phyloP scores from a whole-genome alignment of 2,113 vertebrate species.

The Oreochromis tanganicae region DNA sequence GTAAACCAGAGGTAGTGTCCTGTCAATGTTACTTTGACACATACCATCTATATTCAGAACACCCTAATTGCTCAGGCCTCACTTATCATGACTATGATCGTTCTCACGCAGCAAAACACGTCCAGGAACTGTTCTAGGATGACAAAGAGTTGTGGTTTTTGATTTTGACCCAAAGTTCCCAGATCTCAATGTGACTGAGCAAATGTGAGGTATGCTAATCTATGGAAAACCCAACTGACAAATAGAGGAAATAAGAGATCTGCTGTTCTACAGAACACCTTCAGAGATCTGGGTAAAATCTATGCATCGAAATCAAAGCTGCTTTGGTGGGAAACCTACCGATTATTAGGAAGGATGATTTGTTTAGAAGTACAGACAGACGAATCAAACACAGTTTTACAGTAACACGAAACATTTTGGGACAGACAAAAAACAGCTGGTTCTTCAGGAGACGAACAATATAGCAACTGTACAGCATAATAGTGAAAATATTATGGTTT shows the following conservation, averaged over 20 bases:
- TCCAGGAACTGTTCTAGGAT: neutral
- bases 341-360: neutral
- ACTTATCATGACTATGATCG: neutral
- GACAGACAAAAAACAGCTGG: neutral
- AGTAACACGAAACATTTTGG: neutral
- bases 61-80: neutral
- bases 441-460: neutral
- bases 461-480: neutral
- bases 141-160: neutral
- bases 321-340: neutral
- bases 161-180: neutral
- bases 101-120: neutral
- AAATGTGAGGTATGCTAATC: neutral
- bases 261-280: neutral
- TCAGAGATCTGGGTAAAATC: neutral
- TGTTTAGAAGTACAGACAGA: neutral
- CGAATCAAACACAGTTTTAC: neutral
- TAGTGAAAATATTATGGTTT: neutral
- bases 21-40: neutral
- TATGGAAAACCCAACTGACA: neutral
- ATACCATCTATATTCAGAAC: neutral
- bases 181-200: neutral
- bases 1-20: neutral
- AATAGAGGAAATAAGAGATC: neutral
- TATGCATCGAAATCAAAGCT: neutral